Conservation (phyloP, 2,113 vertebrate genomes). For the Pelmatolapia mariae region DNA sequence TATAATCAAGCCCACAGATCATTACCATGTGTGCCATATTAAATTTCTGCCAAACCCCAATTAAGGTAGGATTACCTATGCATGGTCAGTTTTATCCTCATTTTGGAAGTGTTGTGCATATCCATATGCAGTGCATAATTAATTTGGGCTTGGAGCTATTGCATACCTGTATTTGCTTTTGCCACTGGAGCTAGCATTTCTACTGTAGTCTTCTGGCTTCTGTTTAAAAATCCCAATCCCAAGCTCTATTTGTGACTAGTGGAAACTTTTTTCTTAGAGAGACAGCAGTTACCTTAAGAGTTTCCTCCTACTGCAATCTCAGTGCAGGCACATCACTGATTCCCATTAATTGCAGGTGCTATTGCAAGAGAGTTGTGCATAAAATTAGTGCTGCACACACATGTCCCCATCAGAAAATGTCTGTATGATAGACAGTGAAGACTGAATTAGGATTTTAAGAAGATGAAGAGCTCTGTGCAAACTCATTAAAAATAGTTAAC, state of each 20-base stretch:
- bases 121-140: conserved; percentile 9
- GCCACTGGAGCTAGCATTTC: background rate
- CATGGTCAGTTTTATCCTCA: conserved; percentile 47
- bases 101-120: conserved; percentile 2
- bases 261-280: conserved; percentile 2
- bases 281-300: conserved; percentile 31
- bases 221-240: background rate
- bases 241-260: background rate
- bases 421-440: conserved; percentile 22
- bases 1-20: conserved; percentile 44
- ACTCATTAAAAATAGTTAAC: conserved; percentile 54
- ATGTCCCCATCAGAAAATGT: conserved; percentile 2
- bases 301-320: background rate
- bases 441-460: conserved; percentile 37
- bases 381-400: background rate
- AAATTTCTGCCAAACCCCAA: conserved; percentile 41
- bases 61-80: conserved; percentile 51
- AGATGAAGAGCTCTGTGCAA: conserved; percentile 27
- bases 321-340: conserved; percentile 25
- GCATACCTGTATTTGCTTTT: background rate
- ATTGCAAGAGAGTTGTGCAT: background rate
- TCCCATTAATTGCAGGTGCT: conserved; percentile 49
- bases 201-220: background rate
- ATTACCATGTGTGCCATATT: conserved; percentile 51
- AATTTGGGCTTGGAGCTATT: conserved; percentile 6